Evolutionary conservation across 2,113 vertebrate genomes (phyloP), one percentile per base, ranked within the genome.

Genomic region (Steatornis caripensis): DNA sequence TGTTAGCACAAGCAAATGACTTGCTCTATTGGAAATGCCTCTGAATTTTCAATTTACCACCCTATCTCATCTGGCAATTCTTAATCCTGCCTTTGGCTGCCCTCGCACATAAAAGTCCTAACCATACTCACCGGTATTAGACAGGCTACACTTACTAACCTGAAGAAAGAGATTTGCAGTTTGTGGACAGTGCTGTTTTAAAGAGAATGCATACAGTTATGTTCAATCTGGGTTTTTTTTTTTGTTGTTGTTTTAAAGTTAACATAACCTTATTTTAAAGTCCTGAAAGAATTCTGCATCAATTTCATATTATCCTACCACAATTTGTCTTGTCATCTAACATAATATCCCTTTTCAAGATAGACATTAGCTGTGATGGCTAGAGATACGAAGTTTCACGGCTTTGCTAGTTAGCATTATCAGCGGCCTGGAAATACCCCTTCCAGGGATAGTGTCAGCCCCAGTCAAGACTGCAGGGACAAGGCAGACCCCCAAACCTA

Each of bases 11-110:
- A 93, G 79, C 81, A 96, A 61, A 91, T 85, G 12, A 90, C 88
- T 81, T 41, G 26, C 27, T 91, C n/a, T 90, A 12, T 71, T 54
- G 62, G 62, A 92, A 96, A 81, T 41, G 51, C 16, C 85, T 79
- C 41, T 82, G 68, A 82, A 93, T 74, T 95, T 91, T 93, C 93
- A 76, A 51, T 93, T 95, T 93, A 84, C 80, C 68, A 34, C 24
- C 39, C 54, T 45, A 13, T 93, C 75, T 95, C 46, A 57, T 90
- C 76, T 94, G 57, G 53, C 64, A 70, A 13, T n/a, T 74, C n/a
- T 90, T 81, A 88, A 60, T 91, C 76, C 65, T 90, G 72, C 72
- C 84, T 58, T 54, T 92, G 84, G 65, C 60, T 72, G 51, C 76
- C 83, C 76, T 91, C 57, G 86, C 69, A 48, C 45, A 41, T 37